Base-by-base conservation (phyloP, 2,888 invertebrate genomes). In the Melieria crassipennis region DNA sequence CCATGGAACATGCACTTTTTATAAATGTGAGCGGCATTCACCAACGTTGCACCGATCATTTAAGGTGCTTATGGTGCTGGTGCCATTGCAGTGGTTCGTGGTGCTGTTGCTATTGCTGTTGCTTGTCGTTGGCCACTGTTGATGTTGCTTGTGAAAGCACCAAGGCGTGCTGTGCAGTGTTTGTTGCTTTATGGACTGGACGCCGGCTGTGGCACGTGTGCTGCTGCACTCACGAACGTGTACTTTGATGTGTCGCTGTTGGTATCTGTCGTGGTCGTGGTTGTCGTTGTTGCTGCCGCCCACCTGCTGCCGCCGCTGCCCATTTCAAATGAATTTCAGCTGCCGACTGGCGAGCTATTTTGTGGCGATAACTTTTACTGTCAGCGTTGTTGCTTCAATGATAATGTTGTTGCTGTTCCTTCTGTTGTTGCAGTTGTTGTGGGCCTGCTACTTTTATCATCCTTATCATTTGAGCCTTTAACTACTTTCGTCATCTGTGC, bases 321-420 rank as follows among this genome's bases (percentile, higher is more conserved):
- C 69, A 69, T 69, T 63, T 69, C 63, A 69, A 69, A 57, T 48
- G 42, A 69, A 47, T 56, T 55, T 69, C 7, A 16, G 48, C 63
- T 60, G 60, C 52, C 52, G 67, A 43, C 50, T 50, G 50, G 50
- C 50, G 11, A 50, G 3, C 10, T 11, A 50, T 9, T 11, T 9
- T 11, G 50, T 50, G 11, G 11, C 10, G 2, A 3, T 3, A 50
- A 50, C 10, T 50, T 30, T 50, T 50, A 11, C 50, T 50, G 50
- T 11, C 11, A 1, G 50, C 50, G 10, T 9, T 9, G 11, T 10
- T 50, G 50, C 11, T 3, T 9, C 50, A 66, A 66, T 43, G 58
- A 48, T 58, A 16, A 58, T 7, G 55, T 47, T 16, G 52, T 62
- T 62, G n/a, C 46, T 13, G 10, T 45, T 62, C 5, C n/a, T 4